Conservation (phyloP, 2,888 invertebrate species). For the Pterobdella sp. region DNA sequence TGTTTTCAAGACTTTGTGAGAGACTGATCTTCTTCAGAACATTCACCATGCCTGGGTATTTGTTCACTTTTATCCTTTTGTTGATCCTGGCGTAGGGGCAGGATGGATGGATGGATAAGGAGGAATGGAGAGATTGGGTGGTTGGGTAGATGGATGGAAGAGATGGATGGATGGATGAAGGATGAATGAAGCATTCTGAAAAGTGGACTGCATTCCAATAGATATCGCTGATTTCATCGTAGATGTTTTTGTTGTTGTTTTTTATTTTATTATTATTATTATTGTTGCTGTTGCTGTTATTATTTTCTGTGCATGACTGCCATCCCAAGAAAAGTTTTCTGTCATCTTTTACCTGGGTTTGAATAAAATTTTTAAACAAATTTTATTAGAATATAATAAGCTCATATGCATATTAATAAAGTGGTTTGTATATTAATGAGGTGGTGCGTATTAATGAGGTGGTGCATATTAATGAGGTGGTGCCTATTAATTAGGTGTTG, state of each 20-base stretch:
- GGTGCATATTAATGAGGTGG: no score
- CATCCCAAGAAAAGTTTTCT: neutral
- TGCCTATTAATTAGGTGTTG: no score
- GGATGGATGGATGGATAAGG: neutral
- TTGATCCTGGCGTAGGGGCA: neutral
- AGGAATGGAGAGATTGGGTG: conserved; percentile 39
- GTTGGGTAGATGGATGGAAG: neutral
- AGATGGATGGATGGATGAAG: neutral
- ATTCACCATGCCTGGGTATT: conserved; percentile 51
- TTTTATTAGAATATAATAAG: no score
- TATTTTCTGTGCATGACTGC: neutral
- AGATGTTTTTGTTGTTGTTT: conserved; percentile 4
- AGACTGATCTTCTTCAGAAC: conserved; percentile 52
- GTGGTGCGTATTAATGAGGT: no score
- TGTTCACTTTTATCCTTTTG: neutral
- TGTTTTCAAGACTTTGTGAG: conserved; percentile 51
- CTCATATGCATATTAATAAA: no score
- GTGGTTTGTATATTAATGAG: no score
- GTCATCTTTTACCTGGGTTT: neutral
- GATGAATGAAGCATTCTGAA: conserved; percentile 46
- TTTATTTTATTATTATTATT: conserved; percentile 8
- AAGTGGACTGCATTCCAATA: conserved; percentile 53
- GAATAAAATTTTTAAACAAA: no score
- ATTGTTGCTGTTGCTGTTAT: conserved; percentile 3
- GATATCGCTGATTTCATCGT: conserved; percentile 46